Evolutionary conservation across 1,140 invertebrate species (phyloP).

Genomic region (Drosophila mauritiana): DNA sequence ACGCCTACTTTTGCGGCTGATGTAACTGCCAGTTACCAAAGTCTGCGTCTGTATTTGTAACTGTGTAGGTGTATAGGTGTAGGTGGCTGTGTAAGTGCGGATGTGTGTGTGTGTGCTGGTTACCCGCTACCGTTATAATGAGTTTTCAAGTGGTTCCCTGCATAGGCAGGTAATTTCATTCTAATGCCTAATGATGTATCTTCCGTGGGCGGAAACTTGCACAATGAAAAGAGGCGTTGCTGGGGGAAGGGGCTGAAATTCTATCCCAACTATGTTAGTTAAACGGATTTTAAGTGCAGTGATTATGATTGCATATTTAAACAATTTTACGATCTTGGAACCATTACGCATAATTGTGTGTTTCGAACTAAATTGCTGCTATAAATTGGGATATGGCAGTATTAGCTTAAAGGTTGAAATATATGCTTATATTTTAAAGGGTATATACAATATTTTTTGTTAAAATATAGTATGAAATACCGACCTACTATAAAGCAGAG

Average conservation of each 20-base stretch:
- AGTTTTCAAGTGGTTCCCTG: constrained; percentile 81
- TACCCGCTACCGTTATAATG: constrained; percentile 67
- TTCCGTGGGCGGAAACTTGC: constrained; percentile 38
- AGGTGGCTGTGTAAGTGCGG: background rate
- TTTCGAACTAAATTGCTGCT: background rate
- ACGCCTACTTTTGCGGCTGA: constrained; percentile 76
- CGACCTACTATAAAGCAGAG: too few species aligned
- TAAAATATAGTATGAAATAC: too few species aligned
- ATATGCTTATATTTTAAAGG: too few species aligned
- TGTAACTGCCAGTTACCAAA: constrained; percentile 68
- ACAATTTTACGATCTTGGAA: background rate
- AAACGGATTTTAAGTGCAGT: constrained; percentile 5
- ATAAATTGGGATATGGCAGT: too few species aligned
- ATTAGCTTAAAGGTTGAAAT: too few species aligned
- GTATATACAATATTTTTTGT: too few species aligned
- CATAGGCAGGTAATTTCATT: constrained; percentile 78
- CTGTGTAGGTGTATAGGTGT: background rate
- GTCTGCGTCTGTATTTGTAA: background rate
- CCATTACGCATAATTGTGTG: background rate
- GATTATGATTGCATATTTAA: constrained; percentile 1
- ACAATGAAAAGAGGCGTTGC: constrained; percentile 24
- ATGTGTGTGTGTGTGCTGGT: constrained; percentile 37
- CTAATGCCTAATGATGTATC: constrained; percentile 81
- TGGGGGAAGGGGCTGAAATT: background rate
- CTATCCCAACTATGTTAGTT: constrained; percentile 26